These are phyloP conservation scores for Synanthedon tipuliformis DNA, from an alignment of 2,888 invertebrate genomes.

Conservation along the genomic window DNA sequence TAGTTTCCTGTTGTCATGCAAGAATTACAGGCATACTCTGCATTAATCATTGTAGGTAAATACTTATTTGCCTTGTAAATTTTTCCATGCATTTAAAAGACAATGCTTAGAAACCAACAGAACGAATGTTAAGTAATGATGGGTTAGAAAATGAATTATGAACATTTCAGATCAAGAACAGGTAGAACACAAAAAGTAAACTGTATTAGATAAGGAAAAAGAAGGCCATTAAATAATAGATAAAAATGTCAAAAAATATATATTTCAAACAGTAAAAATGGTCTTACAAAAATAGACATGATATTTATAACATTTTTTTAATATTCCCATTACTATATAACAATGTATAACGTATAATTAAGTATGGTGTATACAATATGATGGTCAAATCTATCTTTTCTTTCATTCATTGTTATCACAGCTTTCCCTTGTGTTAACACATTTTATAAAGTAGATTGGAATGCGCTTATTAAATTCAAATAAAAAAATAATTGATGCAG, in stretches of 20 bases:
- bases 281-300: conserved; percentile 7
- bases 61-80: too few species aligned
- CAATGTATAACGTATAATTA: background rate
- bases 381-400: background rate
- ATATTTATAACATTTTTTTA: conserved; percentile 4
- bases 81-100: too few species aligned
- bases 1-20: too few species aligned
- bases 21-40: too few species aligned
- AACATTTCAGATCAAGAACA: background rate
- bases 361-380: background rate
- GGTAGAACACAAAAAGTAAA: background rate
- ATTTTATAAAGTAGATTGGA: too few species aligned
- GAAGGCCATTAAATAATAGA: conserved; percentile 15
- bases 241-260: conserved; percentile 19
- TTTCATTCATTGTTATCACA: too few species aligned
- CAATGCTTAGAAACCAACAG: too few species aligned
- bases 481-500: too few species aligned
- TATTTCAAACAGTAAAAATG: conserved; percentile 18
- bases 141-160: background rate
- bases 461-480: too few species aligned
- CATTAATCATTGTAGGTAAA: too few species aligned
- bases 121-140: too few species aligned
- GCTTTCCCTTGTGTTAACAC: too few species aligned
- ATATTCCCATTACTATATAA: background rate
- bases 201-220: conserved; percentile 1